A percentile compares a stretch with the other conserved stretches of the same genome.
Conservation (phyloP, 2,113 vertebrate genomes). For the Marmota flaviventris region DNA sequence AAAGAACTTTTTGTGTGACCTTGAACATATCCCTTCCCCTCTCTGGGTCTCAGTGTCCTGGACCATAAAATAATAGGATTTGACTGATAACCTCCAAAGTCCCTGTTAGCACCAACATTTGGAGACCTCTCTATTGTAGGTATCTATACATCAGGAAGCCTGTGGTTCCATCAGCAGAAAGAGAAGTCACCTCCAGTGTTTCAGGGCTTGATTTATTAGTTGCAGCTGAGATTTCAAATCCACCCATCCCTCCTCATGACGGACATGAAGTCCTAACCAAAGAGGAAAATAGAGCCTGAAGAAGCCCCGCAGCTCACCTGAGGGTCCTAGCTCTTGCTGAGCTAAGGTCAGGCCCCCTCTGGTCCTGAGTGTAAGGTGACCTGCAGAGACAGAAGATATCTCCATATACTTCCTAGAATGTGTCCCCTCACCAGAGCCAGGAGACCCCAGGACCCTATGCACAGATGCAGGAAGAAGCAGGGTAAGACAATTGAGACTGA, state of each 20-base stretch:
- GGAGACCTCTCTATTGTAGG: background rate
- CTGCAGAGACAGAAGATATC: background rate
- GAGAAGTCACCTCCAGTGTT: background rate
- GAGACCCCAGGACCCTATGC: background rate
- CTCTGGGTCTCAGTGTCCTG: background rate
- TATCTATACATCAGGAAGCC: background rate
- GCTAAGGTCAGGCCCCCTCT: background rate
- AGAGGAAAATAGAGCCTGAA: background rate
- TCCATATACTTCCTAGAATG: background rate
- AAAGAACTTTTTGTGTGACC: conserved; percentile 24
- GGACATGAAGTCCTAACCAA: background rate
- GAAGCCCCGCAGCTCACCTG: background rate
- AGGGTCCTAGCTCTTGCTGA: background rate
- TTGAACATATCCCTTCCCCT: background rate
- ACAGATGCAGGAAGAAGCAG: background rate
- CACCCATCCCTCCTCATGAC: background rate
- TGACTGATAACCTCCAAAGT: background rate
- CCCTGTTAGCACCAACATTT: background rate
- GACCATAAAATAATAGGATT: background rate
- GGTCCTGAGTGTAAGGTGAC: background rate
- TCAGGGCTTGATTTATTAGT: conserved; percentile 3
- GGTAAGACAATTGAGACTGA: background rate
- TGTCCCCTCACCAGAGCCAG: background rate
- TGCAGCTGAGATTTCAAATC: conserved; percentile 52
- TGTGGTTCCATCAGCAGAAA: background rate